Base-by-base conservation (phyloP, 2,888 invertebrate species). In the Sinodicranocentrus sp. region DNA sequence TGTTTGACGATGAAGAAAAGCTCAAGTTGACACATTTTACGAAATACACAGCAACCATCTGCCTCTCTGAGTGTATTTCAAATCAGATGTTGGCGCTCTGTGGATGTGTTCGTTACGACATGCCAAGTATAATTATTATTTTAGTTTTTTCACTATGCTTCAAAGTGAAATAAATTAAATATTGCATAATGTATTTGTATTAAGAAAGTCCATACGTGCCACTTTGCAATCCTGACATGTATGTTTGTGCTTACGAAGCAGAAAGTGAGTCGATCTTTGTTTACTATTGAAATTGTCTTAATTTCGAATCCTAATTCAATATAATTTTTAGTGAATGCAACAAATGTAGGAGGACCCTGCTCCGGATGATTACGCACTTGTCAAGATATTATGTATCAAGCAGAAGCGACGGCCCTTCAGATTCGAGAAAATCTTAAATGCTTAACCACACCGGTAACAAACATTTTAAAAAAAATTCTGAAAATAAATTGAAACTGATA, bases 51-150 rank as follows among this genome's bases (percentile, higher is more conserved):
- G 8, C 70, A 8, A 75, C 85, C 0, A 88, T 87, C 70, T 88
- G 88, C 54, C 67, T 85, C 17, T 84, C 85, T 39, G 88, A 88
- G 52, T 88, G 88, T 54, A 82, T 87, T 43, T 85, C 87, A 5
- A 59, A 83, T 10, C 48, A 25, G n/a, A 85, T 85, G 1, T 43
- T 59, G n/a, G 19, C 61, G n/a, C 57, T 48, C 17, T 88, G 88
- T 25, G 17, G 28, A 0, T 88, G 88, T 43, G 72, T 82, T 2
- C 78, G 84, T 15, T 87, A 86, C 71, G 87, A 86, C 68, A 88
- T 88, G 88, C 88, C 88, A 28, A 39, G 87, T 86, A 84, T 10
- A n/a, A n/a, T n/a, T n/a, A n/a, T n/a, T n/a, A n/a, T n/a, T n/a
- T n/a, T n/a, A n/a, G n/a, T n/a, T n/a, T n/a, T n/a, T n/a, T n/a